Evolutionary conservation across 2,888 invertebrate species (phyloP), one percentile per base, ranked within the genome.

Genomic region (Palloptera scutellata): DNA sequence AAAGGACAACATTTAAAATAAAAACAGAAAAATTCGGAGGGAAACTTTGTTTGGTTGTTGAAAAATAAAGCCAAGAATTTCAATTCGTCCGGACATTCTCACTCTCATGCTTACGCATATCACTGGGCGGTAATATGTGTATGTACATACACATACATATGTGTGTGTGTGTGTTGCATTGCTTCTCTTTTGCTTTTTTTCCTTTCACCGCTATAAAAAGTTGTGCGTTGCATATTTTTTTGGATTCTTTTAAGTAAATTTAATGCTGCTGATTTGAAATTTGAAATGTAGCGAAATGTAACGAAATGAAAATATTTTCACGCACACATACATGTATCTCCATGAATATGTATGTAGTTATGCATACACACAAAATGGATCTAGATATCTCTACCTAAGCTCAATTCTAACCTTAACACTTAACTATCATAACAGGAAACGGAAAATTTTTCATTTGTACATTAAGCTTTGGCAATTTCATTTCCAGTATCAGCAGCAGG

Each of bases 11-110:
- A 30, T 30, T 30, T 30, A 30, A 30, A 30, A 30, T 30, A 30
- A 30, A 30, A 30, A 30, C 30, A 30, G n/a, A 68, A 70, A 60
- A 55, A 53, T 52, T 62, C 59, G 51, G 59, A n/a, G 42, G 30
- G 1, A 41, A 13, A 30, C 20, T 43, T 43, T 8, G 30, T 30
- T 30, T 30, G 30, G 3, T 30, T 30, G 30, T 30, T 6, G 3
- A 30, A 30, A 30, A 30, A 30, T 30, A 6, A 30, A 30, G 30
- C 30, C 6, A 30, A 30, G 30, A 30, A 30, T 30, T 30, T 30
- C 30, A 30, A 30, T 30, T 30, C 30, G 30, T 6, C 30, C 2
- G 30, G 30, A 30, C 15, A 13, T 13, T 41, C 19, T 61, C 12
- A 20, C 15, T 5, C 45, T 43, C 19, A 58, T 30, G 15, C n/a